These are phyloP conservation scores for Sceloporus tristichus DNA, from an alignment of 2,113 vertebrate genomes.

Conservation along the genomic window DNA sequence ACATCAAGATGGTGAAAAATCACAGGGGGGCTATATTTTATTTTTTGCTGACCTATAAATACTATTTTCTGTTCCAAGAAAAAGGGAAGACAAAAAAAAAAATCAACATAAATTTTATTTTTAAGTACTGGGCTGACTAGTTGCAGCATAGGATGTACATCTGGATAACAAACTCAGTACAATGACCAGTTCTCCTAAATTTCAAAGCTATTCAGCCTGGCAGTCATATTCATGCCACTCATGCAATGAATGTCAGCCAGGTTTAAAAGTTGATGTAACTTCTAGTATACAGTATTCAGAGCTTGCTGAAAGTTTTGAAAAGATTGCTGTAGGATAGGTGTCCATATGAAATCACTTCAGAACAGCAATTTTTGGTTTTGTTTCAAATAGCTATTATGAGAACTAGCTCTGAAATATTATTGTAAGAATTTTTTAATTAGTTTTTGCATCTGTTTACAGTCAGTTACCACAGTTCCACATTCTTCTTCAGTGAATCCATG, in stretches of 20 bases:
- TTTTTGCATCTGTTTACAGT: conserved; percentile 75
- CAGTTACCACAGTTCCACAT: conserved; percentile 77
- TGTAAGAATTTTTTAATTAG: conserved; percentile 53
- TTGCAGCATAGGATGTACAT: neutral
- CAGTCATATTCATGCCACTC: neutral
- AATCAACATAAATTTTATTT: no score
- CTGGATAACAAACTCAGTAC: neutral
- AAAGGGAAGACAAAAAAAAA: no score
- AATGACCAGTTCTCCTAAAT: neutral
- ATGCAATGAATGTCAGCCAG: neutral
- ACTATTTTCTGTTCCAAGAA: no score
- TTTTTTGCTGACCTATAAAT: no score
- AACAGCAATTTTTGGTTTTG: neutral
- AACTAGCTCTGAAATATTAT: conserved; percentile 22
- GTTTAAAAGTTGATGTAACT: neutral
- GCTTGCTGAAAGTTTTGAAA: neutral
- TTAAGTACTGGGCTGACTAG: no score
- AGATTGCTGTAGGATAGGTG: no score
- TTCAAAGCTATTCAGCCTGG: neutral
- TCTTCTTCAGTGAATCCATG: conserved; percentile 77
- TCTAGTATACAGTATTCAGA: neutral
- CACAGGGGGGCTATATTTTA: no score
- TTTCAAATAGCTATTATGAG: neutral
- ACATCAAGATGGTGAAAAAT: no score
- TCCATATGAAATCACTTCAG: no score